A percentile compares a stretch with the other conserved stretches of the same genome.
Conservation (phyloP, 2,797 vertebrate genomes). For the Borostomias antarcticus region DNA sequence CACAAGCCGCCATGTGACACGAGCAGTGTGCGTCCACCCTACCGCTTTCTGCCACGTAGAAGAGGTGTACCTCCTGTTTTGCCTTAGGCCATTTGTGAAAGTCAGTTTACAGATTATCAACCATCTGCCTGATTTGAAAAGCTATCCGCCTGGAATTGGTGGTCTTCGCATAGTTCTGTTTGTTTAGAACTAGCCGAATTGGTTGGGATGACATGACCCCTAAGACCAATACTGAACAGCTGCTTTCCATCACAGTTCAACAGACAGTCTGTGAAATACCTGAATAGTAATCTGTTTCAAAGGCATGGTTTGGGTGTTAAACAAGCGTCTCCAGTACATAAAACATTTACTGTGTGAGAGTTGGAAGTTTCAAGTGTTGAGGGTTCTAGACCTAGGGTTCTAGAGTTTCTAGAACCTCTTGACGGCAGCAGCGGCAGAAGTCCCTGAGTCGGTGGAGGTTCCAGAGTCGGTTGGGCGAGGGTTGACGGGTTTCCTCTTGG, state of each 20-base stretch:
- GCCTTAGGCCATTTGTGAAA: no score
- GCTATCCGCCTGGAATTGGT: background rate
- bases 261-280: constrained; percentile 93
- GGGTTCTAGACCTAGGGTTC: constrained; percentile 61
- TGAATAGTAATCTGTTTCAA: constrained; percentile 94
- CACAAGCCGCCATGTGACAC: no score
- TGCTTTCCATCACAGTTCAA: constrained; percentile 54
- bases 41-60: no score
- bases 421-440: constrained; percentile 76
- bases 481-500: constrained; percentile 95
- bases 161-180: background rate
- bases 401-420: constrained; percentile 87
- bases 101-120: no score
- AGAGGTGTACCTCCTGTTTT: no score
- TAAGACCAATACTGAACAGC: constrained; percentile 55
- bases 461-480: constrained; percentile 48
- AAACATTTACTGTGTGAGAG: constrained; percentile 87
- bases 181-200: background rate
- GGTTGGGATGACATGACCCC: constrained; percentile 18
- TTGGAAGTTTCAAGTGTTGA: constrained; percentile 84
- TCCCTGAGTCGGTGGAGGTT: constrained; percentile 91
- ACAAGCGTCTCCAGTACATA: constrained; percentile 81
- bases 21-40: no score
- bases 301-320: constrained; percentile 97
- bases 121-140: background rate